phyloP scores from a whole-genome alignment of 1,140 invertebrate species.

The Physella acuta region DNA sequence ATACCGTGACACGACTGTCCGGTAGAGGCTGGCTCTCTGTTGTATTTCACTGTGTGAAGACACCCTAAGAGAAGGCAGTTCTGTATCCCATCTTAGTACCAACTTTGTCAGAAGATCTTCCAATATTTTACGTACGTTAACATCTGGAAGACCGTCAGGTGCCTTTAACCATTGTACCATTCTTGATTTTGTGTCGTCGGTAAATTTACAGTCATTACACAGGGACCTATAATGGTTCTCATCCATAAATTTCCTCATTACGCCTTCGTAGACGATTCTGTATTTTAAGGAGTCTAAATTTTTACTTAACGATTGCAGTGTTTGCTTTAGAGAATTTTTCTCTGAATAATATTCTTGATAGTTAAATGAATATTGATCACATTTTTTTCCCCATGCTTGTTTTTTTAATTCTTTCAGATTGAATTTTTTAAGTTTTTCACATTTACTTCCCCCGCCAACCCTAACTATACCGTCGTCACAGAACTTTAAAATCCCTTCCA shows the following conservation, averaged over 20 bases:
- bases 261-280: not conserved
- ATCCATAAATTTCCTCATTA: not conserved
- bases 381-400: conserved; percentile 16
- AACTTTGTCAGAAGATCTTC: not conserved
- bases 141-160: not conserved
- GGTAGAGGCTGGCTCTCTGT: not conserved
- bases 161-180: conserved; percentile 1
- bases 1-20: not conserved
- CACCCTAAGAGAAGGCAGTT: not conserved
- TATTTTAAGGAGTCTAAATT: conserved; percentile 1
- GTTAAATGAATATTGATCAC: too few species aligned
- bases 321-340: not conserved
- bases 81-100: not conserved
- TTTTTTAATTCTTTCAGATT: conserved; percentile 28
- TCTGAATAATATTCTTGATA: not conserved
- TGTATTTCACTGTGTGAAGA: not conserved
- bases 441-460: too few species aligned
- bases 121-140: not conserved
- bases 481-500: conserved; percentile 66
- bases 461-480: conserved; percentile 59
- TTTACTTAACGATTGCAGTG: not conserved
- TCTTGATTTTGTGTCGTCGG: not conserved
- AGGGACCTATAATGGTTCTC: not conserved
- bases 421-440: conserved; percentile 33
- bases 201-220: not conserved